These are phyloP conservation scores for Ariopsis seemanni DNA, from an alignment of 2,113 vertebrate genomes.

Conservation along the genomic window DNA sequence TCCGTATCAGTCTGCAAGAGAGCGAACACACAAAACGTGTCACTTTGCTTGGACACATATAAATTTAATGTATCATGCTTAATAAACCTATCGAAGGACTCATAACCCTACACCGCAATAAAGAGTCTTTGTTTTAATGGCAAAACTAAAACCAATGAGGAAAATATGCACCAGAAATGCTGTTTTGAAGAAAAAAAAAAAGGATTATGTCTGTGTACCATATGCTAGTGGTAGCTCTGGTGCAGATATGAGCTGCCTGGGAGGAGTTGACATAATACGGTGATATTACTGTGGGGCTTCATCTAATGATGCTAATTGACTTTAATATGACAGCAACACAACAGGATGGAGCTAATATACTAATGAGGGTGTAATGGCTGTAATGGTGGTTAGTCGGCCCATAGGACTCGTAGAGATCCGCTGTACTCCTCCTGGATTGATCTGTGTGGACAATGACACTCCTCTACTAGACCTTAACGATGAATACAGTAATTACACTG, in stretches of 20 bases:
- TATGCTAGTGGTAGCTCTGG: not conserved
- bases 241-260: not conserved
- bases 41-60: not conserved
- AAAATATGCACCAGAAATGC: not conserved
- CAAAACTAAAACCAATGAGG: not conserved
- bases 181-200: not conserved
- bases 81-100: not conserved
- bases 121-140: not conserved
- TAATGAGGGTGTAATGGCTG: slow-evolving; percentile 44
- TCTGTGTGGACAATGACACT: not conserved
- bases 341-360: slow-evolving; percentile 39
- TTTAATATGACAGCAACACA: slow-evolving; percentile 49
- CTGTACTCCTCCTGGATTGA: slow-evolving; percentile 3
- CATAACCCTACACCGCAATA: not conserved
- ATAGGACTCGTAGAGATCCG: not conserved
- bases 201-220: not conserved
- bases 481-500: slow-evolving; percentile 40
- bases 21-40: not conserved
- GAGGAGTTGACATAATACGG: slow-evolving; percentile 10
- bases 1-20: slow-evolving; percentile 34
- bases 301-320: slow-evolving; percentile 51
- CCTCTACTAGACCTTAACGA: not conserved
- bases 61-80: not conserved
- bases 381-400: slow-evolving; percentile 21
- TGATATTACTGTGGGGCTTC: slow-evolving; percentile 29